These are phyloP conservation scores for Amphimedon queenslandica DNA, from an alignment of 37 sponge, comb jelly and placozoan genomes.

Conservation along the genomic window DNA sequence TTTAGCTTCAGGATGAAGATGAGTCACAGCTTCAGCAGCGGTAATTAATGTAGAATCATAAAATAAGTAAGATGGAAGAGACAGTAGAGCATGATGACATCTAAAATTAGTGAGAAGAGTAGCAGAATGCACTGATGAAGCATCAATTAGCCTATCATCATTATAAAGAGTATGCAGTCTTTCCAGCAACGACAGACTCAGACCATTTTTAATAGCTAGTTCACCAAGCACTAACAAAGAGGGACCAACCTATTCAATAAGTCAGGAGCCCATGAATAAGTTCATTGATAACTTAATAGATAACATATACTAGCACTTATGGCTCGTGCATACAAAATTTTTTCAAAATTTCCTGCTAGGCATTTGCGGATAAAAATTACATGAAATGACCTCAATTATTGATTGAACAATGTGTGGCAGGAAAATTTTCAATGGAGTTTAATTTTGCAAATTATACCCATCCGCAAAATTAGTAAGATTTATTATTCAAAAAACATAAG, in stretches of 20 bases:
- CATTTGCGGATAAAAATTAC: too few species aligned
- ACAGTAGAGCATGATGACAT: not conserved
- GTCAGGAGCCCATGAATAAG: not conserved
- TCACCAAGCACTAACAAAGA: conserved; percentile 14
- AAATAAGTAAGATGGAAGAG: conserved; percentile 3
- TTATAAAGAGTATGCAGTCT: conserved; percentile 16
- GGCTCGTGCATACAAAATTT: not conserved
- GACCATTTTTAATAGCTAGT: conserved; percentile 11
- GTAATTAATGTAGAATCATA: conserved; percentile 7
- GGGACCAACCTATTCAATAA: conserved; percentile 23
- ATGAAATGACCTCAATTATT: too few species aligned
- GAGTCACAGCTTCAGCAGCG: not conserved
- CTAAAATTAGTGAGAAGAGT: not conserved
- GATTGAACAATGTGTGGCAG: too few species aligned
- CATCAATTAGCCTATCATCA: not conserved
- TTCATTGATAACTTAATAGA: not conserved
- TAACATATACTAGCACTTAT: not conserved
- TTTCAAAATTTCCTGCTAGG: too few species aligned
- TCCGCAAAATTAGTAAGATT: too few species aligned
- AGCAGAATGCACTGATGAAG: not conserved
- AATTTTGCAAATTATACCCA: not conserved
- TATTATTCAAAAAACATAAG: too few species aligned
- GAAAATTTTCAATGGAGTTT: too few species aligned
- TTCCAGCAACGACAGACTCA: conserved; percentile 12
- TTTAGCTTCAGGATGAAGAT: conserved; percentile 14